Evolutionary conservation across 2,888 invertebrate species (phyloP).

Genomic region (Parnassius smintheus): DNA sequence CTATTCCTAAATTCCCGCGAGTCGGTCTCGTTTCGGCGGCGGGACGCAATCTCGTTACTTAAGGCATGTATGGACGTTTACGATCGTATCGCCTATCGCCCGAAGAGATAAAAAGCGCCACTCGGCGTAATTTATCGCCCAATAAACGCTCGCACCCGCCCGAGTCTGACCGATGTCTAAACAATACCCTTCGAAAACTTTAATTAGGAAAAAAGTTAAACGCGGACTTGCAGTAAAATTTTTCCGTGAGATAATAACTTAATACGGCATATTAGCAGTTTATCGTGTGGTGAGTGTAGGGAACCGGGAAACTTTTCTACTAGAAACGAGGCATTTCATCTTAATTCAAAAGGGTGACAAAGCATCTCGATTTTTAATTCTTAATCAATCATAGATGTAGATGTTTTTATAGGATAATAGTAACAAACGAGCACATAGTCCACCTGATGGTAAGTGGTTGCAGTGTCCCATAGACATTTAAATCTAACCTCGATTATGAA

Average conservation of each 20-base stretch:
- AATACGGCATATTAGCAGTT: no score
- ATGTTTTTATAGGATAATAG: no score
- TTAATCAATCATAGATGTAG: no score
- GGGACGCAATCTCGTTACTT: constrained; percentile 40
- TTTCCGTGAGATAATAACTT: not conserved
- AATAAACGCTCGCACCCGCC: constrained; percentile 35
- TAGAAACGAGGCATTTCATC: no score
- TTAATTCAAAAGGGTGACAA: no score
- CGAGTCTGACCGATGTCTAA: constrained; percentile 1
- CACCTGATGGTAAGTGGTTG: no score
- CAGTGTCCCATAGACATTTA: no score
- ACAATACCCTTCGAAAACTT: constrained; percentile 13
- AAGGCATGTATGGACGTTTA: constrained; percentile 36
- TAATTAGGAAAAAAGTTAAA: constrained; percentile 17
- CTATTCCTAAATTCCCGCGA: not conserved
- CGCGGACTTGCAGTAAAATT: not conserved
- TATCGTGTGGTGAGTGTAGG: no score
- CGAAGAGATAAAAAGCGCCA: constrained; percentile 36
- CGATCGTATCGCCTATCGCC: constrained; percentile 37
- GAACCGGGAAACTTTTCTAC: no score
- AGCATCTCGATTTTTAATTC: no score
- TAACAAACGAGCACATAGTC: no score
- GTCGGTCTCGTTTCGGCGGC: not conserved
- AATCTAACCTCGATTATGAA: no score
- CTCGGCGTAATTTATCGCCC: constrained; percentile 40